phyloP scores from a whole-genome alignment of 2,113 vertebrate genomes.

The Nettapus auritus region DNA sequence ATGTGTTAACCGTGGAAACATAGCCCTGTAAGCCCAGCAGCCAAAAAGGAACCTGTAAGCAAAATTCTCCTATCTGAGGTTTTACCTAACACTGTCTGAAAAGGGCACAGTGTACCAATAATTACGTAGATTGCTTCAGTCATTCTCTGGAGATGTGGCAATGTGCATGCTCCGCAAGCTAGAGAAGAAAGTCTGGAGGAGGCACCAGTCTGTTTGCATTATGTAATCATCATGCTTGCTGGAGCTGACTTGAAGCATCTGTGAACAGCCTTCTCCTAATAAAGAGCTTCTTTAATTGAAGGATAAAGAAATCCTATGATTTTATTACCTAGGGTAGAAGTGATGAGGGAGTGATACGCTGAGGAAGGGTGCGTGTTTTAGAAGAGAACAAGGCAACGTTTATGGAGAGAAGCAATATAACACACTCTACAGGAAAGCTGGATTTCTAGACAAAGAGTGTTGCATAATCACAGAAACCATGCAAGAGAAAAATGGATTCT shows the following conservation, averaged over 20 bases:
- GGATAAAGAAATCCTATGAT: neutral
- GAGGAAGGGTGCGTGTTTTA: neutral
- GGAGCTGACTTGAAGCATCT: slow-evolving; percentile 45
- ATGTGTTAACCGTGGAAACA: neutral
- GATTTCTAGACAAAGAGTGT: neutral
- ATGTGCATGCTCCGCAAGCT: neutral
- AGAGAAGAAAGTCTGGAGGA: slow-evolving; percentile 35
- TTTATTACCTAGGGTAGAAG: slow-evolving; percentile 8
- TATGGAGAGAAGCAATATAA: neutral
- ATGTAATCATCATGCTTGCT: slow-evolving; percentile 30
- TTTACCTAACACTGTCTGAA: neutral
- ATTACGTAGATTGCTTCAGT: neutral
- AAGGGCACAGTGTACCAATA: neutral
- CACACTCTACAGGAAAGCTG: neutral
- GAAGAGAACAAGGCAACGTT: neutral
- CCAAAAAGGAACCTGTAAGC: neutral
- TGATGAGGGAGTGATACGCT: neutral
- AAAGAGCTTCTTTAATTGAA: neutral
- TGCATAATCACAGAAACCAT: slow-evolving; percentile 1
- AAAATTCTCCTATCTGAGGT: neutral
- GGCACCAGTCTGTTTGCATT: slow-evolving; percentile 41
- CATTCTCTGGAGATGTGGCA: neutral
- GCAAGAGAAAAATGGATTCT: slow-evolving; percentile 5
- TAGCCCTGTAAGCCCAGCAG: neutral
- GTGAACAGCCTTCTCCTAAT: slow-evolving; percentile 42